Evolutionary conservation across 2,797 vertebrate genomes (phyloP).

Genomic region (Fringilla coelebs): DNA sequence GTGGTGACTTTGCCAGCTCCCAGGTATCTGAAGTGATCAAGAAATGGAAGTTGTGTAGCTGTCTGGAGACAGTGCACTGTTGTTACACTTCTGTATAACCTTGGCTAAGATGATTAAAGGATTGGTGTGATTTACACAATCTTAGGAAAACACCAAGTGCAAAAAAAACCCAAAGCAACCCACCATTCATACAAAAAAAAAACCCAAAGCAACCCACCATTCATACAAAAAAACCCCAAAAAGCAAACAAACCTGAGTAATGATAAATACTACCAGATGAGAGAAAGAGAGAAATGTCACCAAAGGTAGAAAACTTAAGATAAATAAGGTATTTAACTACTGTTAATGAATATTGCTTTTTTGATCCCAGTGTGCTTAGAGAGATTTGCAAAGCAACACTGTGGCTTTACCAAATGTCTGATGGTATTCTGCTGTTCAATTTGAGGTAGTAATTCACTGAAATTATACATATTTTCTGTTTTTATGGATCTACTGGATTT

Average conservation of each 20-base stretch:
- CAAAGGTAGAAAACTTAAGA: not conserved
- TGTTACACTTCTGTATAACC: not conserved
- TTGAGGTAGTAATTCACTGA: not conserved
- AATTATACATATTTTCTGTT: fast-evolving
- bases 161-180: no score
- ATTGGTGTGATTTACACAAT: not conserved
- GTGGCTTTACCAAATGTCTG: not conserved
- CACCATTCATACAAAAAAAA: no score
- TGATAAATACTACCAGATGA: not conserved
- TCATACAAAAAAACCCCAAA: not conserved
- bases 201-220: not conserved
- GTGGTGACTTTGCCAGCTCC: not conserved
- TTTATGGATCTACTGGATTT: not conserved
- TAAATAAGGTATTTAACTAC: not conserved
- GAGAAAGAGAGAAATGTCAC: not conserved
- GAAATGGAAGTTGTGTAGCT: not conserved
- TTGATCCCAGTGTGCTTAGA: not conserved
- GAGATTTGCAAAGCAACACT: not conserved
- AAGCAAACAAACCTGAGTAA: not conserved
- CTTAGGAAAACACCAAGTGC: not conserved
- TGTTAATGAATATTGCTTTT: not conserved
- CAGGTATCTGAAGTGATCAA: not conserved
- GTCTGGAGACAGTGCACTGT: not conserved
- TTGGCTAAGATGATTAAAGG: not conserved
- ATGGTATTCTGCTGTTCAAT: not conserved